phyloP scores from a whole-genome alignment of 1,140 invertebrate species.

The Pseudoatta argentina region DNA sequence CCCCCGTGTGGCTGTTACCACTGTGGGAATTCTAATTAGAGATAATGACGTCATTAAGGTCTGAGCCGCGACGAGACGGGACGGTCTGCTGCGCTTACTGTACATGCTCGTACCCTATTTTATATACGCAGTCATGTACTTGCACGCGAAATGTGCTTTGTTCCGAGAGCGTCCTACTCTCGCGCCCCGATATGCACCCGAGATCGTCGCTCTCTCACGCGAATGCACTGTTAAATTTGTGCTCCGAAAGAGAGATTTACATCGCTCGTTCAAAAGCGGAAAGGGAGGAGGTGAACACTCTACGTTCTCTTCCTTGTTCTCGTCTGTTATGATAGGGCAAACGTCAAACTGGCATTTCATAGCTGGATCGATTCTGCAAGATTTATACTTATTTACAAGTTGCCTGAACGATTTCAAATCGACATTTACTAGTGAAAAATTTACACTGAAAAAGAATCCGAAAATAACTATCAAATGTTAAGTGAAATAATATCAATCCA shows the following conservation, averaged over 20 bases:
- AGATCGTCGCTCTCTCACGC: slow-evolving; percentile 44
- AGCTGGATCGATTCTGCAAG: not conserved
- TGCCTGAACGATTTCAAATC: not conserved
- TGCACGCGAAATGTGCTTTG: slow-evolving; percentile 64
- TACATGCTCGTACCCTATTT: slow-evolving; percentile 69
- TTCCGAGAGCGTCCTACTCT: slow-evolving; percentile 46
- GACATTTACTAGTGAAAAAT: not conserved
- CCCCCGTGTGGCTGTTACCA: slow-evolving; percentile 63
- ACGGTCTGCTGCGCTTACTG: slow-evolving; percentile 83
- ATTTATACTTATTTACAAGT: not conserved
- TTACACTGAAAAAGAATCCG: too few species aligned
- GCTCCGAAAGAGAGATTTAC: slow-evolving; percentile 39
- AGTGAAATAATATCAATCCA: too few species aligned
- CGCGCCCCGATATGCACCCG: slow-evolving; percentile 17
- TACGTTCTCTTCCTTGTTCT: not conserved
- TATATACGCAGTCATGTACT: slow-evolving; percentile 67
- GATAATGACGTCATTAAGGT: slow-evolving; percentile 86
- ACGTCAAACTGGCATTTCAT: slow-evolving; percentile 16
- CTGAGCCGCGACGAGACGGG: slow-evolving; percentile 83
- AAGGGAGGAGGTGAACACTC: not conserved
- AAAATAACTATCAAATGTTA: too few species aligned
- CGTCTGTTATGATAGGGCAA: slow-evolving; percentile 14
- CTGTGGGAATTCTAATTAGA: slow-evolving; percentile 84
- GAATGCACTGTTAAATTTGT: slow-evolving; percentile 55
- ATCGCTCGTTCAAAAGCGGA: slow-evolving; percentile 38